These are phyloP conservation scores for Hippoglossus stenolepis DNA, from an alignment of 2,113 vertebrate genomes.

Conservation along the genomic window DNA sequence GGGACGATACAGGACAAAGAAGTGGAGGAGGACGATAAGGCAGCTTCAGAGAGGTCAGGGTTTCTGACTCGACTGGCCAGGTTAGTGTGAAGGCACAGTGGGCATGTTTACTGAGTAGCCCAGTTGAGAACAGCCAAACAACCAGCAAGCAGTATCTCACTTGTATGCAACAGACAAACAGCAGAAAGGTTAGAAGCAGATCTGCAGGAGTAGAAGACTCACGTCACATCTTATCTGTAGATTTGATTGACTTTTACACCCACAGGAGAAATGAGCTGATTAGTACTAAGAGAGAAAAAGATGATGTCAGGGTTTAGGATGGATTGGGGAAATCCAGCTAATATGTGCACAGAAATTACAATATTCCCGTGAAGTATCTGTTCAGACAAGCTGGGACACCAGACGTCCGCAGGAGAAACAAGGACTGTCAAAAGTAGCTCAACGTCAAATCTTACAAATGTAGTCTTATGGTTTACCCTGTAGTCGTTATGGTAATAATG, in stretches of 20 bases:
- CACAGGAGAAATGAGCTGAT: slow-evolving; percentile 32
- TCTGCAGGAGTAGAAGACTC: background rate
- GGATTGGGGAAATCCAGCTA: slow-evolving; percentile 66
- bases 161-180: background rate
- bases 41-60: slow-evolving; percentile 2
- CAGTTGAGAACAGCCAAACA: no score
- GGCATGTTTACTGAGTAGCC: background rate
- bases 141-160: background rate
- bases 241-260: slow-evolving; percentile 38
- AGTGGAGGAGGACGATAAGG: slow-evolving; percentile 1
- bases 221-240: background rate
- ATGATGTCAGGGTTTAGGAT: slow-evolving; percentile 43
- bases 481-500: slow-evolving; percentile 1
- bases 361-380: slow-evolving; percentile 28
- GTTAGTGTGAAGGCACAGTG: slow-evolving; percentile 18
- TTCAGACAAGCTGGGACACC: slow-evolving; percentile 30
- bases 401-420: slow-evolving; percentile 28
- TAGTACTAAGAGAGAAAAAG: background rate
- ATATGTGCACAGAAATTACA: slow-evolving; percentile 34
- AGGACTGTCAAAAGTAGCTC: slow-evolving; percentile 17
- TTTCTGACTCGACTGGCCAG: slow-evolving; percentile 47
- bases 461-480: background rate
- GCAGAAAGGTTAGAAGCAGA: background rate
- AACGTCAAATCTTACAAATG: slow-evolving; percentile 2
- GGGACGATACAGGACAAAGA: background rate